These are phyloP conservation scores for Rhyacophila brunnea DNA, from an alignment of 1,140 invertebrate species.

Conservation along the genomic window DNA sequence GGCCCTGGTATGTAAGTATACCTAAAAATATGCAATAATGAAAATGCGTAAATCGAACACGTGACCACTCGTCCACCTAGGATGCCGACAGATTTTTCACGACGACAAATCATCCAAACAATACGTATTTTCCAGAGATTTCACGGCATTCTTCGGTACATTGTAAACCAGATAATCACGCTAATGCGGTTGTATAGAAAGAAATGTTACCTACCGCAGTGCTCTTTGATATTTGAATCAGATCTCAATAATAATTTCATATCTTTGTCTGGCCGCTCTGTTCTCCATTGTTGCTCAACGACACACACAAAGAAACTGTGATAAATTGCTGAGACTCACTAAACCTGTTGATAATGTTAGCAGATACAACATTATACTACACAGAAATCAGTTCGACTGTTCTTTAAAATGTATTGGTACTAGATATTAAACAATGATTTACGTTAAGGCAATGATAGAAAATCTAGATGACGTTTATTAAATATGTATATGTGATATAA, in stretches of 20 bases:
- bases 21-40: no score
- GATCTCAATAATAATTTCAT: conserved; percentile 31
- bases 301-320: conserved; percentile 19
- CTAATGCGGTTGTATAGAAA: background rate
- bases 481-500: no score
- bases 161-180: background rate
- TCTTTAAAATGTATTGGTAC: no score
- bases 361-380: background rate
- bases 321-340: conserved; percentile 19
- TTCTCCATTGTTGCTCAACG: conserved; percentile 29
- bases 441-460: no score
- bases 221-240: conserved; percentile 29
- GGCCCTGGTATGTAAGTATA: no score
- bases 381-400: no score
- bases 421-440: no score
- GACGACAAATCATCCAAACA: no score
- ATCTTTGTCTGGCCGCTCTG: conserved; percentile 21
- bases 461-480: no score
- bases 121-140: background rate
- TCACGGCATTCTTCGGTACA: background rate
- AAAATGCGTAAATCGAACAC: no score
- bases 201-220: conserved; percentile 32
- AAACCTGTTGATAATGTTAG: conserved; percentile 10
- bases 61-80: no score
- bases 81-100: no score